Evolutionary conservation across 2,888 invertebrate genomes (phyloP).

Genomic region (Coelinius sp.): DNA sequence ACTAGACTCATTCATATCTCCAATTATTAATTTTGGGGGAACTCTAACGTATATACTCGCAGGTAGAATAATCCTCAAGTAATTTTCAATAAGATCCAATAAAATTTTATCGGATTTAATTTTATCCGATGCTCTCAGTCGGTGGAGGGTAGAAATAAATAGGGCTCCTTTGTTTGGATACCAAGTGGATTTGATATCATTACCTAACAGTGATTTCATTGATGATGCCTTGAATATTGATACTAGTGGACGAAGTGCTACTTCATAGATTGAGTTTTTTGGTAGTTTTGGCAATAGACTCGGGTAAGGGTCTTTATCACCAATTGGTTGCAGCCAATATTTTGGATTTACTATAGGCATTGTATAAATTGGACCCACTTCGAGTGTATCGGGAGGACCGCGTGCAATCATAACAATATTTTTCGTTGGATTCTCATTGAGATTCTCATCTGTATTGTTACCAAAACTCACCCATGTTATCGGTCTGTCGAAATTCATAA

Average conservation of each 20-base stretch:
- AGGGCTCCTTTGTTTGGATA: slow-evolving; percentile 48
- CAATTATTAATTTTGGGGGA: slow-evolving; percentile 31
- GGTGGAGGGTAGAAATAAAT: slow-evolving; percentile 41
- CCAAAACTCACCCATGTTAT: slow-evolving; percentile 43
- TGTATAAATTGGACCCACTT: neutral
- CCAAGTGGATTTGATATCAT: slow-evolving; percentile 36
- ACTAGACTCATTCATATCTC: slow-evolving; percentile 28
- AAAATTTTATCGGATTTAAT: slow-evolving; percentile 31
- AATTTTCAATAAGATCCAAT: slow-evolving; percentile 26
- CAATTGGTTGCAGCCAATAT: slow-evolving; percentile 41
- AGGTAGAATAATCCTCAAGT: slow-evolving; percentile 38
- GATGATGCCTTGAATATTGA: slow-evolving; percentile 22
- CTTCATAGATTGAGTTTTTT: neutral
- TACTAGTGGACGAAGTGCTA: slow-evolving; percentile 35
- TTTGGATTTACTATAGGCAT: slow-evolving; percentile 49
- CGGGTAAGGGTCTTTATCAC: slow-evolving; percentile 42
- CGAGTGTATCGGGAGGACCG: neutral
- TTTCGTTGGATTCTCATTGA: neutral
- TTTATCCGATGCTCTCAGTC: slow-evolving; percentile 19
- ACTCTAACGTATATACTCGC: slow-evolving; percentile 34
- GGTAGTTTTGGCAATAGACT: slow-evolving; percentile 43
- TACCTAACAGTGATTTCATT: slow-evolving; percentile 39
- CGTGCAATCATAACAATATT: neutral
- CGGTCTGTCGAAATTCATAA: slow-evolving; percentile 21
- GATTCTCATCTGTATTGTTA: slow-evolving; percentile 26